Base-by-base conservation (phyloP, 2,888 invertebrate genomes). In the Cantharis rufa region DNA sequence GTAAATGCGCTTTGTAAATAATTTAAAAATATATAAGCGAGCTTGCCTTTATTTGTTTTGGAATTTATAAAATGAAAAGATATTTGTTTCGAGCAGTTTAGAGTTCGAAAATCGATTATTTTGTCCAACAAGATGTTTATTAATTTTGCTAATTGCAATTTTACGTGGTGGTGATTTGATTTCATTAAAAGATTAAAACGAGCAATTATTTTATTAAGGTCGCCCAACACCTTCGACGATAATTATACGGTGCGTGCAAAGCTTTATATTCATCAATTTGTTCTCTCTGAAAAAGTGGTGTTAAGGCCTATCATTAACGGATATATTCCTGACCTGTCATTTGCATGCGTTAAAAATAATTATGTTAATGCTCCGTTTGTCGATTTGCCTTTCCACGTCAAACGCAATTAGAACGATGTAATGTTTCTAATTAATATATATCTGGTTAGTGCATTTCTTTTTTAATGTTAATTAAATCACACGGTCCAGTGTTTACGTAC, bases 231-330 rank as follows among this genome's bases (percentile, higher is more conserved):
- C 78, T 80, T 79, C 72, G 15, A 70, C 13, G 61, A 74, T 74
- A 76, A 79, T 80, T 76, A 78, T 66, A 63, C 62, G 32, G 62
- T 76, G 78, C 78, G 79, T 78, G 78, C 74, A 5, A 71, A 69
- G 63, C 72, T 69, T 74, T 63, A 72, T 71, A 78, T 78, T 80
- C 76, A 75, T 79, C 78, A 78, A 79, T 77, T 79, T 62, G 70
- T 72, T 70, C 62, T 61, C 18, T 18, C 32, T 71, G 3, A 63
- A 28, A 70, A 64, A 32, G 18, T 68, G 28, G 62, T 15, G 61
- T 32, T 62, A 74, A 48, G 32, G 24, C 70, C 66, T 70, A 72
- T 73, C 70, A 77, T 76, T 76, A 76, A 15, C 13, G 27, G 68
- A 61, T 71, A 69, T 72, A 21, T 66, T 16, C 61, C 66, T 62